Conservation (phyloP, 2,113 vertebrate genomes). For the Mus spicilegus region DNA sequence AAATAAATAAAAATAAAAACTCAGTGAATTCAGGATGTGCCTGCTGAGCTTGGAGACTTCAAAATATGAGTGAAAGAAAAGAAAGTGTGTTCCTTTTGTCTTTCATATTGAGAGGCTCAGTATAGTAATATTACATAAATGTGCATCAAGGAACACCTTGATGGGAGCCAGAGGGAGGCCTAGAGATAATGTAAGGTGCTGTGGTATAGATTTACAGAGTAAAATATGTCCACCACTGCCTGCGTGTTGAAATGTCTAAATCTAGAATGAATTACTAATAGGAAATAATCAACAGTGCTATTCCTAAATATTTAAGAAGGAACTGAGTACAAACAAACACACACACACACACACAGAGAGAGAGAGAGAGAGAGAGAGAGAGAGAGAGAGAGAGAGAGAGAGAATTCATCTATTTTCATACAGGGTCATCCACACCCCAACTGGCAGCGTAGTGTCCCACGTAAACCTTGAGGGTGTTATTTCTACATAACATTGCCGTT, state of each 20-base stretch:
- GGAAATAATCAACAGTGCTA: not conserved
- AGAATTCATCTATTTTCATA: not conserved
- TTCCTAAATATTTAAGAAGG: slow-evolving; percentile 49
- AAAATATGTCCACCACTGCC: slow-evolving; percentile 13
- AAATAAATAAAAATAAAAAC: not conserved
- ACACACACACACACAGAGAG: not conserved
- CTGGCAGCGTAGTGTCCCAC: not conserved
- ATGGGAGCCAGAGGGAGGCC: no score
- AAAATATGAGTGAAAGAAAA: not conserved
- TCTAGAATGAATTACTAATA: slow-evolving; percentile 29
- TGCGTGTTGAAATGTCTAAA: slow-evolving; percentile 46
- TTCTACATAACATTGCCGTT: not conserved
- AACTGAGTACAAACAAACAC: not conserved
- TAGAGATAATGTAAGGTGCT: slow-evolving; percentile 9
- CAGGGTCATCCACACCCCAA: not conserved
- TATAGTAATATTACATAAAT: not conserved
- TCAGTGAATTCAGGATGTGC: not conserved
- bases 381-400: no score
- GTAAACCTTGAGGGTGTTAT: not conserved
- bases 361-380: no score
- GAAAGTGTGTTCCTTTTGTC: not conserved
- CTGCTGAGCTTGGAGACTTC: not conserved
- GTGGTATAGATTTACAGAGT: not conserved
- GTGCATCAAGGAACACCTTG: not conserved
- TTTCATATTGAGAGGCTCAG: not conserved